phyloP scores from a whole-genome alignment of 1,140 invertebrate genomes.

The Macrosteles quadrilineatus region DNA sequence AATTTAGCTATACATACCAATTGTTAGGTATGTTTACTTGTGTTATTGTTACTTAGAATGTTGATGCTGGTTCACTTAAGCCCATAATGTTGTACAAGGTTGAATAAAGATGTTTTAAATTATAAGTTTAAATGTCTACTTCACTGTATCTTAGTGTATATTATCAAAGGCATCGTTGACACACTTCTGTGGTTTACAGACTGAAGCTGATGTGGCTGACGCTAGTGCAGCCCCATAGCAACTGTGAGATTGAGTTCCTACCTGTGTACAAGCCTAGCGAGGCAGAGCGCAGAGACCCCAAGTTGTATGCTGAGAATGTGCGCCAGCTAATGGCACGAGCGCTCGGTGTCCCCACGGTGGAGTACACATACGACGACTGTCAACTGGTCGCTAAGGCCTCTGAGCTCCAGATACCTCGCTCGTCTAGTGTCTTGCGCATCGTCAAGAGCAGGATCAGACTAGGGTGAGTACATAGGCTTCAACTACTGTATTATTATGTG shows the following conservation, averaged over 20 bases:
- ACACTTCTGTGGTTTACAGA: too few relatives aligned
- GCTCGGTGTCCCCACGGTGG: constrained; percentile 79
- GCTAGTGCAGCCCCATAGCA: constrained; percentile 85
- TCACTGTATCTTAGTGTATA: too few relatives aligned
- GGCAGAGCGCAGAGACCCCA: constrained; percentile 83
- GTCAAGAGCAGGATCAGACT: constrained; percentile 70
- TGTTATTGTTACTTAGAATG: too few relatives aligned
- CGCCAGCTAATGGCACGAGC: constrained; percentile 88
- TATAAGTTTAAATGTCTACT: too few relatives aligned
- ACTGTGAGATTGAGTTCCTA: constrained; percentile 92
- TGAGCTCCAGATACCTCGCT: constrained; percentile 74
- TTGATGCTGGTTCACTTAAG: too few relatives aligned
- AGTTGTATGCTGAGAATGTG: constrained; percentile 90
- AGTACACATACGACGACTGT: constrained; percentile 93
- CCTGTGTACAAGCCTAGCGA: constrained; percentile 88
- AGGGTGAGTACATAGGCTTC: constrained; percentile 54
- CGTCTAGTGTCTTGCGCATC: constrained; percentile 72
- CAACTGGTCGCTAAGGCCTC: constrained; percentile 79
- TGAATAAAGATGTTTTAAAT: too few relatives aligned
- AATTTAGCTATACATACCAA: too few relatives aligned
- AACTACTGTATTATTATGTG: neutral
- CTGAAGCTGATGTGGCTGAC: constrained; percentile 87
- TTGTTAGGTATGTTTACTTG: too few relatives aligned
- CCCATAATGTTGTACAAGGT: too few relatives aligned
- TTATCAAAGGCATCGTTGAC: too few relatives aligned